These are phyloP conservation scores for Maniola jurtina DNA, from an alignment of 1,140 invertebrate species.

Conservation along the genomic window DNA sequence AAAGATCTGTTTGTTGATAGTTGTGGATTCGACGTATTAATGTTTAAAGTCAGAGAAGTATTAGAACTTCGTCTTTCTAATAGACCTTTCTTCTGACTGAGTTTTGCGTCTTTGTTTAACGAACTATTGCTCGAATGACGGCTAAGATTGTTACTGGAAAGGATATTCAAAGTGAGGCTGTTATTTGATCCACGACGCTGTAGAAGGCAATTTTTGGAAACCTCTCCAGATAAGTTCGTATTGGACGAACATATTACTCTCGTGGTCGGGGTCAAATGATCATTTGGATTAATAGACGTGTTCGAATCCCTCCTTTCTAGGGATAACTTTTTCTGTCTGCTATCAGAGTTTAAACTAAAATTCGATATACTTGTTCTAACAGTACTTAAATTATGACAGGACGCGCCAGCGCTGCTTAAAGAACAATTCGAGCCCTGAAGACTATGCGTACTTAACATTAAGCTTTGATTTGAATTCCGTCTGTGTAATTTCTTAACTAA, in stretches of 20 bases:
- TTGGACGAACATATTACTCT: constrained; percentile 66
- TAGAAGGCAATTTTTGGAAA: constrained; percentile 83
- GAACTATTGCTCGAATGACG: constrained; percentile 79
- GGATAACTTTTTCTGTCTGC: constrained; percentile 79
- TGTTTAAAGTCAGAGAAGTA: constrained; percentile 89
- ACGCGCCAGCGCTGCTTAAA: constrained; percentile 68
- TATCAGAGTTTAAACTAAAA: constrained; percentile 73
- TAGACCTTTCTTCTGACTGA: constrained; percentile 81
- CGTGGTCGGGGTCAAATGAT: constrained; percentile 63
- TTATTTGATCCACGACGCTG: constrained; percentile 94
- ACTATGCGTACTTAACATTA: constrained; percentile 84
- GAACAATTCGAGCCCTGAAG: constrained; percentile 75
- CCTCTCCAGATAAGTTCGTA: constrained; percentile 55
- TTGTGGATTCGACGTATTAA: constrained; percentile 76
- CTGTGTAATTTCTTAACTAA: constrained; percentile 80
- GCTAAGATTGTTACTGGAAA: constrained; percentile 75
- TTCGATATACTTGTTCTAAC: constrained; percentile 74
- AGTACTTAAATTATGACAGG: constrained; percentile 67
- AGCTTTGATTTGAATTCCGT: constrained; percentile 91
- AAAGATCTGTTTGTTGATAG: constrained; percentile 72
- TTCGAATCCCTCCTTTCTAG: constrained; percentile 91
- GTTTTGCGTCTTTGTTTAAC: constrained; percentile 68
- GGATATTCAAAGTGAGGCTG: constrained; percentile 86
- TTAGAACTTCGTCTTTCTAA: constrained; percentile 91
- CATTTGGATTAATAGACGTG: constrained; percentile 86